Conservation (phyloP, 2,113 vertebrate species). For the Oryzias celebensis region DNA sequence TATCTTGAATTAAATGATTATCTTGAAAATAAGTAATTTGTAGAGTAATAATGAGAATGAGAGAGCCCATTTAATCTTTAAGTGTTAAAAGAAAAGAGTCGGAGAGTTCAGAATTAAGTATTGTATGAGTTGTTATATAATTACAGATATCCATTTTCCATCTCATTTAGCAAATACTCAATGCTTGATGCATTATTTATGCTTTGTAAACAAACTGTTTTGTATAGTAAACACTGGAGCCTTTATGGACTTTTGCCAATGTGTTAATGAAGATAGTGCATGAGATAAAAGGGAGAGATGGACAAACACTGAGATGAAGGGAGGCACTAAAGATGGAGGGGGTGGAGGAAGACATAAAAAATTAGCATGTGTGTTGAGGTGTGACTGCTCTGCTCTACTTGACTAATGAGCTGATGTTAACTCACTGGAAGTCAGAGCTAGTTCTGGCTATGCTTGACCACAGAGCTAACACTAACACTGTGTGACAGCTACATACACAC, state of each 20-base stretch:
- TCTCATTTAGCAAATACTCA: constrained; percentile 37
- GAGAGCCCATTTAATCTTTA: too few species aligned
- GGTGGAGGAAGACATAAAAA: constrained; percentile 41
- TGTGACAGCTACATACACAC: constrained; percentile 69
- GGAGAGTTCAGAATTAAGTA: constrained; percentile 39
- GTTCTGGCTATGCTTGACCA: constrained; percentile 67
- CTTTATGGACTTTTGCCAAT: constrained; percentile 3
- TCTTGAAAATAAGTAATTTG: constrained; percentile 1
- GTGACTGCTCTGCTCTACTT: constrained; percentile 70
- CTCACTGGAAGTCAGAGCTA: constrained; percentile 65
- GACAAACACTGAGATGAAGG: constrained; percentile 18
- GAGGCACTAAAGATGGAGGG: constrained; percentile 29
- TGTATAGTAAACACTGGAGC: constrained; percentile 1
- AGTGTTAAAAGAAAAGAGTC: constrained; percentile 7
- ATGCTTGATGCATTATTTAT: constrained; percentile 25
- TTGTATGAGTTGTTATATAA: constrained; percentile 24
- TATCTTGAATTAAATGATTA: neutral
- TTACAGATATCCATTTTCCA: constrained; percentile 27
- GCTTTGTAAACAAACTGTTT: constrained; percentile 38
- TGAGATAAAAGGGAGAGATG: constrained; percentile 1
- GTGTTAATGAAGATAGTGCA: neutral
- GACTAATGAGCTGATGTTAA: constrained; percentile 72
- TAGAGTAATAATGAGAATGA: neutral
- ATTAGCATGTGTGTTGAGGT: constrained; percentile 69
- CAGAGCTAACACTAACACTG: constrained; percentile 62